Evolutionary conservation across 2,888 invertebrate species (phyloP).

Genomic region (Cylindroiulus punctatus): DNA sequence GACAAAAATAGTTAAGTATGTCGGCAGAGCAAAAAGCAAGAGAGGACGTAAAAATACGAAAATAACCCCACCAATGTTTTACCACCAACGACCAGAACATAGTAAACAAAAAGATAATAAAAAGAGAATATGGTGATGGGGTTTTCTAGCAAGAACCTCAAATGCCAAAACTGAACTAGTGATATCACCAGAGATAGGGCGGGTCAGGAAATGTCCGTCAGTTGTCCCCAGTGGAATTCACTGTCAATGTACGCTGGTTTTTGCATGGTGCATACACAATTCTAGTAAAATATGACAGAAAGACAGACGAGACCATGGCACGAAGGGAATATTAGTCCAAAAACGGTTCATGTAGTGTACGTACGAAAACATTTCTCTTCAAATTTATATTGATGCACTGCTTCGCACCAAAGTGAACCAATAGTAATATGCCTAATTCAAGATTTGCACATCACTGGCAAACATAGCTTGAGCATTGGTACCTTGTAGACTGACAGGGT

Average conservation of each 20-base stretch:
- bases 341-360: no score
- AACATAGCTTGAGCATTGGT: no score
- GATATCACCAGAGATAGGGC: not conserved
- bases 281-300: no score
- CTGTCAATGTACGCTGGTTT: not conserved
- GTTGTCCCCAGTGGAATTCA: not conserved
- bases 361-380: no score
- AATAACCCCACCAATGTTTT: constrained; percentile 21
- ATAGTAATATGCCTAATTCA: no score
- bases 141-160: not conserved
- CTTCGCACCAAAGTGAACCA: no score
- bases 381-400: no score
- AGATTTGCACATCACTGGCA: no score
- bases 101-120: constrained; percentile 34
- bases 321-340: no score
- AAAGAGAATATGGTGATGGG: constrained; percentile 29
- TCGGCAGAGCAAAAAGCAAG: not conserved
- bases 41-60: constrained; percentile 7
- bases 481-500: no score
- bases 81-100: not conserved
- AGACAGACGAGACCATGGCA: no score
- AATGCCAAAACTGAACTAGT: constrained; percentile 5
- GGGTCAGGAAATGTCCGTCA: constrained; percentile 34
- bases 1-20: constrained; percentile 1
- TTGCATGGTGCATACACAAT: no score